Base-by-base conservation (phyloP, 2,888 invertebrate genomes). In the Myopa testacea region DNA sequence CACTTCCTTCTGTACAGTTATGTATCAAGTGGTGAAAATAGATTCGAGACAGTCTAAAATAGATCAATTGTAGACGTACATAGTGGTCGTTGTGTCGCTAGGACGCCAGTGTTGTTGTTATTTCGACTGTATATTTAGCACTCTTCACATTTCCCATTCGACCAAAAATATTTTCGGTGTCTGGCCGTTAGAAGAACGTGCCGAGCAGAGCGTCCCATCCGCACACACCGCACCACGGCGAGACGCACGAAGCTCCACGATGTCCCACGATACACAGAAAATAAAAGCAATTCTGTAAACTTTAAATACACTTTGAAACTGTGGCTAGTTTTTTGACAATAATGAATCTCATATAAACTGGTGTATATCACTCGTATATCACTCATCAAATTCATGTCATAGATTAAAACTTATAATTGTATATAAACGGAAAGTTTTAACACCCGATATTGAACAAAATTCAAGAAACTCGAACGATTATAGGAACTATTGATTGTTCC, bases 191-290 rank as follows among this genome's bases (percentile, higher is more conserved):
- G 68, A 75, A 58, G 68, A 75, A 16, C 68, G 68, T 58, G 69
- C 69, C 68, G 75, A 75, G 68, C 40, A 45, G 45, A 14, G 37
- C 50, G 71, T 38, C 50, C 6, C 6, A 6, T 40, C 76, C 58
- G 71, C 79, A 81, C 82, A 81, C 82, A 82, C 83, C 83, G 83
- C 83, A 82, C 83, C 79, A 81, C 78, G 82, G 77, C 82, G 82
- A 80, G 82, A 81, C 82, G 80, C 79, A 73, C 34, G 34, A 40
- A 73, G 16, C 62, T 60, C 37, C n/a, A 26, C 26, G 26, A 26
- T 26, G 26, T 26, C 26, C 26, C 26, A 26, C 26, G 26, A 26
- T 26, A 26, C 26, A 26, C 26, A 26, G 26, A 26, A 26, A 26
- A 26, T 26, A 26, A 26, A 26, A 26, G 26, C 26, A 26, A 26